phyloP scores from a whole-genome alignment of 2,797 vertebrate species.

The Jordanella pulchra region DNA sequence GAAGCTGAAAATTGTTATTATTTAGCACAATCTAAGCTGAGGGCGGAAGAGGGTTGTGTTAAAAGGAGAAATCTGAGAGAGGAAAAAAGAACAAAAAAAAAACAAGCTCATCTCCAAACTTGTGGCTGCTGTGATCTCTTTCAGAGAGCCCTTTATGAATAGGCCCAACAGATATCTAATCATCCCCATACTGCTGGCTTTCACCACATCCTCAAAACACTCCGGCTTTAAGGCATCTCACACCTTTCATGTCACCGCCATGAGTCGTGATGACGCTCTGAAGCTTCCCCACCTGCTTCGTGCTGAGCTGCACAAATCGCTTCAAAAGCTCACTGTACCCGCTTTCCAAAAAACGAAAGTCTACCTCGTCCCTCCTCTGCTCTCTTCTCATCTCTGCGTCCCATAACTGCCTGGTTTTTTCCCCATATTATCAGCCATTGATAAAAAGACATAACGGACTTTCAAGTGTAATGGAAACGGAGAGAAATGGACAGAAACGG shows the following conservation, averaged over 20 bases:
- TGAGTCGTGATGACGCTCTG: slow-evolving; percentile 11
- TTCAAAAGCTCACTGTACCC: slow-evolving; percentile 29
- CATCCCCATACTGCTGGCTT: slow-evolving; percentile 27
- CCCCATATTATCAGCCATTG: slow-evolving; percentile 4
- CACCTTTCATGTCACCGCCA: slow-evolving; percentile 50
- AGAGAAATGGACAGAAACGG: not conserved
- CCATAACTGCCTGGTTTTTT: slow-evolving; percentile 8
- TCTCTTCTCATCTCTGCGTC: slow-evolving; percentile 35
- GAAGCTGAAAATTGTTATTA: slow-evolving; percentile 4
- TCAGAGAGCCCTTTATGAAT: slow-evolving; percentile 28
- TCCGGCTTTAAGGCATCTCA: slow-evolving; percentile 33
- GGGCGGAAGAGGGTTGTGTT: slow-evolving; percentile 9
- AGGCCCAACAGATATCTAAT: slow-evolving; percentile 48
- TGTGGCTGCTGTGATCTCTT: slow-evolving; percentile 57
- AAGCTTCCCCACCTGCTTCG: slow-evolving; percentile 30
- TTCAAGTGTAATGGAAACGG: not conserved
- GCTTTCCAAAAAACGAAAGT: slow-evolving; percentile 38
- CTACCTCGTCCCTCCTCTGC: slow-evolving; percentile 23
- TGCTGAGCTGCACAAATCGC: slow-evolving; percentile 25
- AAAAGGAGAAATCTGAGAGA: slow-evolving; percentile 2
- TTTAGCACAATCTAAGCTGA: not conserved
- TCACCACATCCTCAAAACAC: slow-evolving; percentile 51
- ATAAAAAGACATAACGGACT: not conserved
- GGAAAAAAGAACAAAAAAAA: slow-evolving; percentile 12
- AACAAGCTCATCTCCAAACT: slow-evolving; percentile 7